These are phyloP conservation scores for Ophion slaviceki DNA, from an alignment of 2,888 invertebrate species.

Conservation along the genomic window DNA sequence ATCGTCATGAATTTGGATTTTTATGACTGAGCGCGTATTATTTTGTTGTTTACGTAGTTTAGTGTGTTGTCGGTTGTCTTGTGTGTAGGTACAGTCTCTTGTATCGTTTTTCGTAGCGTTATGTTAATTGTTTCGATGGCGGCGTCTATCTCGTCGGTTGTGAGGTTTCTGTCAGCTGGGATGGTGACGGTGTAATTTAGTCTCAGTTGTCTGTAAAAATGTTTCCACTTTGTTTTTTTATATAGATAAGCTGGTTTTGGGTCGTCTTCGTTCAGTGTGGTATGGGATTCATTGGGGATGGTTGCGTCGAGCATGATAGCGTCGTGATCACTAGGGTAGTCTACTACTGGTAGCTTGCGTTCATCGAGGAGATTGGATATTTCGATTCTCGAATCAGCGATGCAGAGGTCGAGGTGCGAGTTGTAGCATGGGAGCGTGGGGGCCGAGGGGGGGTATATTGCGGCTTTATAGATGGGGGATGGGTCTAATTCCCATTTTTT, in stretches of 20 bases:
- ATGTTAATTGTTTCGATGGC: constrained; percentile 1
- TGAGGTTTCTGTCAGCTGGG: constrained; percentile 1
- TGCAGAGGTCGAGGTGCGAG: background rate
- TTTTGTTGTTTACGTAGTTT: constrained; percentile 21
- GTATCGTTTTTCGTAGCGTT: background rate
- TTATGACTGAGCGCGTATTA: background rate
- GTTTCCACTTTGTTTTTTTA: constrained; percentile 24
- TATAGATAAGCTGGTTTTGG: background rate
- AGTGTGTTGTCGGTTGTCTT: constrained; percentile 18
- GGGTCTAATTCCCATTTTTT: constrained; percentile 17
- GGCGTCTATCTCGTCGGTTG: constrained; percentile 13
- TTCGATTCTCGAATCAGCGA: background rate
- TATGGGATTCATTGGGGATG: background rate
- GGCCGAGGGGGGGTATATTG: constrained; percentile 4
- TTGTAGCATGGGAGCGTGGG: background rate
- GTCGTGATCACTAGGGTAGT: no score
- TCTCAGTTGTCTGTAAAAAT: background rate
- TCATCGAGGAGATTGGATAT: no score
- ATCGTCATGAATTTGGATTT: constrained; percentile 20
- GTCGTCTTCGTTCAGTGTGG: background rate
- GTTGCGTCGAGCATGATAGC: no score
- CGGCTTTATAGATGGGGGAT: constrained; percentile 10
- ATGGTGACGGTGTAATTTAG: background rate
- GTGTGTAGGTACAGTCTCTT: constrained; percentile 15
- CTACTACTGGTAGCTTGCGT: no score